Conservation (phyloP, 2,888 invertebrate species). For the Psylliodes chrysocephalus region DNA sequence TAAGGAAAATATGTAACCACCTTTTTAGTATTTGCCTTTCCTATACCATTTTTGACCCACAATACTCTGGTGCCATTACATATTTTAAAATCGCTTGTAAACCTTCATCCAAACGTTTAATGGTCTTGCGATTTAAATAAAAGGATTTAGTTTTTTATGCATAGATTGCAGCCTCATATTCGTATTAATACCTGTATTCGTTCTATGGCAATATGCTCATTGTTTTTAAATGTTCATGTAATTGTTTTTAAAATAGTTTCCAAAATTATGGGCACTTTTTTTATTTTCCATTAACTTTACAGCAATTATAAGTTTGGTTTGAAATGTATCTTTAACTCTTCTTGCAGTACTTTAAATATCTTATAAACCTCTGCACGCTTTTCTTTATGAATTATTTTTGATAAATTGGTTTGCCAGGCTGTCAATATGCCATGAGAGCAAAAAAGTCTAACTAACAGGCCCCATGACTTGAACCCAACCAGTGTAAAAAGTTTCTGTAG, state of each 20-base stretch:
- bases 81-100: conserved; percentile 1
- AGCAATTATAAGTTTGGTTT: conserved; percentile 9
- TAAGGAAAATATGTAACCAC: no score
- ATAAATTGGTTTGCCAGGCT: conserved; percentile 11
- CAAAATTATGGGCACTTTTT: conserved; percentile 2
- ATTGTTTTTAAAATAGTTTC: conserved; percentile 2
- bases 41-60: conserved; percentile 10
- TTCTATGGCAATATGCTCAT: conserved; percentile 14
- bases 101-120: conserved; percentile 5
- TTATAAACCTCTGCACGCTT: conserved; percentile 1
- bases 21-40: no score
- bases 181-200: no score
- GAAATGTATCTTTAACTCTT: conserved; percentile 13
- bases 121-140: conserved; percentile 10
- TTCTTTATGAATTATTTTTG: conserved; percentile 5
- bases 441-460: background rate
- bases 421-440: conserved; percentile 10
- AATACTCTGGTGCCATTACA: conserved; percentile 9
- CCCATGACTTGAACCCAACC: background rate
- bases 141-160: conserved; percentile 16
- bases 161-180: conserved; percentile 13
- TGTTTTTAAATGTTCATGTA: background rate
- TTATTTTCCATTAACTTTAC: background rate
- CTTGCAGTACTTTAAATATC: conserved; percentile 7
- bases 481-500: background rate